Evolutionary conservation across 1,140 invertebrate species (phyloP).

Genomic region (Thaumetopoea pityocampa): DNA sequence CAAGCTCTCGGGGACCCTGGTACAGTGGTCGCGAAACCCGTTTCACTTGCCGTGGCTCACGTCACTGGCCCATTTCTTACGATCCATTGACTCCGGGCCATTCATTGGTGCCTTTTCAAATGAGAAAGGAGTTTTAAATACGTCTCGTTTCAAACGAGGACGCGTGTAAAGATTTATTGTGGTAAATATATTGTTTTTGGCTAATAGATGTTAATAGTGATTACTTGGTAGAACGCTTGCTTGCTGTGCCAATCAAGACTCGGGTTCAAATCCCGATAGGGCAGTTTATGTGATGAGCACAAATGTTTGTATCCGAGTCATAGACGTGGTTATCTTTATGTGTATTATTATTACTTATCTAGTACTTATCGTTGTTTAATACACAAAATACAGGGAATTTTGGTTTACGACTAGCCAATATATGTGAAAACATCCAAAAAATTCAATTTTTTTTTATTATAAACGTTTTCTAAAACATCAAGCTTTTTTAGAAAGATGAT

Average conservation of each 20-base stretch:
- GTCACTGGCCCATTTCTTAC: constrained; percentile 67
- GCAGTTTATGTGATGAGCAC: too few relatives aligned
- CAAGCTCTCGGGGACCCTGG: constrained; percentile 18
- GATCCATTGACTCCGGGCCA: constrained; percentile 63
- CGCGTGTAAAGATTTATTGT: constrained; percentile 37
- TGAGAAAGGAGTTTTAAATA: constrained; percentile 45
- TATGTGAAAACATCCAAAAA: too few relatives aligned
- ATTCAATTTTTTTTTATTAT: too few relatives aligned
- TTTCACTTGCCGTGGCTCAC: constrained; percentile 36
- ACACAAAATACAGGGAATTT: too few relatives aligned
- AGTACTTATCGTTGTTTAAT: too few relatives aligned
- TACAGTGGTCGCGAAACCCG: constrained; percentile 31
- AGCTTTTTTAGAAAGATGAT: too few relatives aligned
- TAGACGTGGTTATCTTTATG: too few relatives aligned
- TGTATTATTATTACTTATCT: too few relatives aligned
- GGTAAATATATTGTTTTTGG: constrained; percentile 7
- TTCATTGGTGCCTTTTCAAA: constrained; percentile 65
- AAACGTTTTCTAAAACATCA: too few relatives aligned
- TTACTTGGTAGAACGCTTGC: constrained; percentile 2
- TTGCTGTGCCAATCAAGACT: not conserved
- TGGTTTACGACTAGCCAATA: too few relatives aligned
- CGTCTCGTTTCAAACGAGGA: constrained; percentile 44
- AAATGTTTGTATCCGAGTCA: too few relatives aligned
- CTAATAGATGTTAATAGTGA: constrained; percentile 10
- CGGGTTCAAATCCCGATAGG: too few relatives aligned